These are phyloP conservation scores for Dufourea novaeangliae DNA, from an alignment of 1,140 invertebrate species.

Conservation along the genomic window DNA sequence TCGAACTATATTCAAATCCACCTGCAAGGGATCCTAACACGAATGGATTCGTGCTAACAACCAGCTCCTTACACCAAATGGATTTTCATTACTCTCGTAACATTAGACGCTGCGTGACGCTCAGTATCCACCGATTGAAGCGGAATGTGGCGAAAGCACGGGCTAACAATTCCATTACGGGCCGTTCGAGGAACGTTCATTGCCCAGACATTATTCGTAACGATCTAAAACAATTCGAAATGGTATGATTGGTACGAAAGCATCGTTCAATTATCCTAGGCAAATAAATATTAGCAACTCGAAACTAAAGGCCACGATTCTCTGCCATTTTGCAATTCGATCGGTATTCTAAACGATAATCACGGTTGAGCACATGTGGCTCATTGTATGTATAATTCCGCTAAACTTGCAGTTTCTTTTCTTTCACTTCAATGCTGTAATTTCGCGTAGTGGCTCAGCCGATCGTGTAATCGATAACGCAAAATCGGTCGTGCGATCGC, in stretches of 20 bases:
- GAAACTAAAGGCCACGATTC: background rate
- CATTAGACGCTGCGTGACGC: background rate
- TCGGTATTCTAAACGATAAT: too few relatives aligned
- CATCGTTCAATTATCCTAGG: background rate
- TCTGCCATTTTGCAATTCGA: too few relatives aligned
- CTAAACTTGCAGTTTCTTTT: background rate
- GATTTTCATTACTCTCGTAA: background rate
- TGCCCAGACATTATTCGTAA: constrained; percentile 26
- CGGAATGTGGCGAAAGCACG: background rate
- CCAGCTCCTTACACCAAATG: too few relatives aligned
- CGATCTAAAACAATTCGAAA: constrained; percentile 7
- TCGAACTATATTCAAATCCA: too few relatives aligned
- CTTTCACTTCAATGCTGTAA: too few relatives aligned
- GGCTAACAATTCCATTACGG: constrained; percentile 23
- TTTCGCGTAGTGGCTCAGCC: background rate
- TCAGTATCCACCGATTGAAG: background rate
- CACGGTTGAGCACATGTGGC: too few relatives aligned
- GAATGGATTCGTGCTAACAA: too few relatives aligned
- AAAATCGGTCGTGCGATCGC: background rate
- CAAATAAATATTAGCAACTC: background rate
- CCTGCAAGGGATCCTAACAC: too few relatives aligned
- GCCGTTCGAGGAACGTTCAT: constrained; percentile 6
- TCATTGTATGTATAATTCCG: too few relatives aligned
- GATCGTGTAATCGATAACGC: background rate
- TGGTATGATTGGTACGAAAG: background rate